A percentile compares a stretch with the other conserved stretches of the same genome.
Conservation (phyloP, 2,888 invertebrate species). For the Steromphala cineraria region DNA sequence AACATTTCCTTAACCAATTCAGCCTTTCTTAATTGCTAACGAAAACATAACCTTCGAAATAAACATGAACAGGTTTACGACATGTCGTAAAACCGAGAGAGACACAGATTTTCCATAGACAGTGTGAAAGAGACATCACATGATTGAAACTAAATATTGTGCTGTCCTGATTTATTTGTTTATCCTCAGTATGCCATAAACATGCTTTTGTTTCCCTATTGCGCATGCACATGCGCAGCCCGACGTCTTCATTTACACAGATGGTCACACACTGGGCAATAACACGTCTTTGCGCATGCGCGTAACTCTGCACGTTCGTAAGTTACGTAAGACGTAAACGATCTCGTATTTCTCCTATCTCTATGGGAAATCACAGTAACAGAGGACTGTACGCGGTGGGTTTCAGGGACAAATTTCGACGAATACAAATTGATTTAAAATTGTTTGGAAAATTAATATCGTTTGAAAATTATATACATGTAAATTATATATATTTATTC, state of each 20-base stretch:
- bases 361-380: too few species aligned
- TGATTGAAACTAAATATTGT: neutral
- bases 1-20: too few species aligned
- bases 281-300: neutral
- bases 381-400: too few species aligned
- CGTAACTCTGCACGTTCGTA: neutral
- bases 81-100: neutral
- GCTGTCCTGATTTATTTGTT: neutral
- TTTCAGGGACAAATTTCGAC: too few species aligned
- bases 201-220: neutral
- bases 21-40: too few species aligned
- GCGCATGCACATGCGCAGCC: neutral
- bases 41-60: too few species aligned
- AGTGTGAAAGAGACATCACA: neutral
- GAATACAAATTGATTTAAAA: too few species aligned
- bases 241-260: neutral
- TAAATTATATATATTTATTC: too few species aligned
- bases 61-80: neutral
- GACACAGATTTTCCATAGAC: neutral
- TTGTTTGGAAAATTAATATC: too few species aligned
- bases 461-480: too few species aligned
- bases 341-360: too few species aligned
- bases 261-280: neutral
- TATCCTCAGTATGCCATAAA: neutral
- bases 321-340: neutral